Evolutionary conservation across 2,888 invertebrate species (phyloP).

Genomic region (Drosophila helvetica): DNA sequence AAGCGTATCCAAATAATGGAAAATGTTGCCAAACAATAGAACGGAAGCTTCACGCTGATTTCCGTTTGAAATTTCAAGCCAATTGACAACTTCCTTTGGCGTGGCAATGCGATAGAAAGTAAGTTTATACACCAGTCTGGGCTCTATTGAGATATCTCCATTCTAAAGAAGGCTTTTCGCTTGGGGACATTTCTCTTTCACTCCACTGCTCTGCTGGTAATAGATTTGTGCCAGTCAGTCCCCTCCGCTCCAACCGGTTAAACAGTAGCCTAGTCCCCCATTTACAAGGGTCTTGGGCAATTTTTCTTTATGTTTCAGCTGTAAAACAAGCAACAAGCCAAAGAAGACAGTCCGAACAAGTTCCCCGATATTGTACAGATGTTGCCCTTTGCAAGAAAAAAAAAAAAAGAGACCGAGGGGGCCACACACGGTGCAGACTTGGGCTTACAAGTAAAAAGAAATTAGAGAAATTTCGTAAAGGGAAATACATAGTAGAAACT

Average conservation of each 20-base stretch:
- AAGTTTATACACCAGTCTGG: constrained; percentile 1
- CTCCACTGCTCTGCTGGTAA: constrained; percentile 4
- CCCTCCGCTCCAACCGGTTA: constrained; percentile 34
- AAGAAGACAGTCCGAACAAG: constrained; percentile 11
- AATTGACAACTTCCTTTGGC: background rate
- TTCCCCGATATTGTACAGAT: constrained; percentile 21
- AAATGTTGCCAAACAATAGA: background rate
- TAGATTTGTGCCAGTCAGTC: constrained; percentile 39
- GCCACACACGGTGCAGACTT: constrained; percentile 34
- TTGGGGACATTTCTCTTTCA: constrained; percentile 20
- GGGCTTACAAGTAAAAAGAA: constrained; percentile 31
- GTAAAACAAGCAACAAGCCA: constrained; percentile 25
- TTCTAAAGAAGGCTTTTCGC: constrained; percentile 3
- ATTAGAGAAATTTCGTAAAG: constrained; percentile 30
- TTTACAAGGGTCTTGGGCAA: constrained; percentile 35
- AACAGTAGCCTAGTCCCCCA: constrained; percentile 35
- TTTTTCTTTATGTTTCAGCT: constrained; percentile 34
- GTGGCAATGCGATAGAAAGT: constrained; percentile 10
- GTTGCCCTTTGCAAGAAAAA: constrained; percentile 22
- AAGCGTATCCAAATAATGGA: background rate
- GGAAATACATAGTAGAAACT: constrained; percentile 31
- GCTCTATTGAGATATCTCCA: background rate
- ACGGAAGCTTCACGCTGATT: constrained; percentile 1
- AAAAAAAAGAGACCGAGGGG: constrained; percentile 34
- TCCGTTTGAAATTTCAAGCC: constrained; percentile 1